These are phyloP conservation scores for Petrocephalus schoutedeni DNA, from an alignment of 2,797 vertebrate species.

Conservation along the genomic window DNA sequence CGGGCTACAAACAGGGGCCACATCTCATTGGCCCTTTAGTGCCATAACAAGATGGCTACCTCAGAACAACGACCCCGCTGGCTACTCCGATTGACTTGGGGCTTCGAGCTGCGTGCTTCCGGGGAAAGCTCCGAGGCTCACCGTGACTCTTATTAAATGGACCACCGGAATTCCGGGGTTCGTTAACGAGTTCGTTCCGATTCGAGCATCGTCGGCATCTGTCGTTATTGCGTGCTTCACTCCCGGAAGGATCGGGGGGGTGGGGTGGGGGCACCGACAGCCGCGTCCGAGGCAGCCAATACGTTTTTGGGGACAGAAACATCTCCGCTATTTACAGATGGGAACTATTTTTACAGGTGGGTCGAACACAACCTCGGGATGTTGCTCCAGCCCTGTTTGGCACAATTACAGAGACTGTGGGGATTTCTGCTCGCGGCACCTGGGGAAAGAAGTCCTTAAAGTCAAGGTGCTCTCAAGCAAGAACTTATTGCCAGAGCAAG, in stretches of 20 bases:
- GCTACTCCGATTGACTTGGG: background rate
- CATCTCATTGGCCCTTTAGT: background rate
- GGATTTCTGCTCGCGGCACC: slow-evolving; percentile 26
- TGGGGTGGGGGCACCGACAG: background rate
- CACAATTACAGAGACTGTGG: background rate
- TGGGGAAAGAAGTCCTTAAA: slow-evolving; percentile 25
- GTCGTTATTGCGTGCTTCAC: background rate
- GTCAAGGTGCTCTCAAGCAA: slow-evolving; percentile 23
- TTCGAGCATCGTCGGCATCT: background rate
- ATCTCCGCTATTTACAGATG: background rate
- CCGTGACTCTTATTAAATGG: background rate
- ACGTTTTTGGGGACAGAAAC: background rate
- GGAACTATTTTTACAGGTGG: slow-evolving; percentile 9
- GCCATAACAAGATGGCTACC: background rate
- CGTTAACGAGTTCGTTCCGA: background rate
- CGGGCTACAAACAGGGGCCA: background rate
- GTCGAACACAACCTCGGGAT: slow-evolving; percentile 12
- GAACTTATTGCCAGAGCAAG: slow-evolving; percentile 43
- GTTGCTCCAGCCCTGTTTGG: slow-evolving; percentile 4
- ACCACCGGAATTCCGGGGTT: background rate
- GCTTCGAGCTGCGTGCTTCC: background rate
- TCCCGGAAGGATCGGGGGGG: background rate
- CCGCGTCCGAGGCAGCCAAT: background rate
- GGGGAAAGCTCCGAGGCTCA: background rate
- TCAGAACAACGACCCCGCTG: background rate